These are phyloP conservation scores for Nylanderia fulva DNA, from an alignment of 1,140 invertebrate genomes.

Conservation along the genomic window DNA sequence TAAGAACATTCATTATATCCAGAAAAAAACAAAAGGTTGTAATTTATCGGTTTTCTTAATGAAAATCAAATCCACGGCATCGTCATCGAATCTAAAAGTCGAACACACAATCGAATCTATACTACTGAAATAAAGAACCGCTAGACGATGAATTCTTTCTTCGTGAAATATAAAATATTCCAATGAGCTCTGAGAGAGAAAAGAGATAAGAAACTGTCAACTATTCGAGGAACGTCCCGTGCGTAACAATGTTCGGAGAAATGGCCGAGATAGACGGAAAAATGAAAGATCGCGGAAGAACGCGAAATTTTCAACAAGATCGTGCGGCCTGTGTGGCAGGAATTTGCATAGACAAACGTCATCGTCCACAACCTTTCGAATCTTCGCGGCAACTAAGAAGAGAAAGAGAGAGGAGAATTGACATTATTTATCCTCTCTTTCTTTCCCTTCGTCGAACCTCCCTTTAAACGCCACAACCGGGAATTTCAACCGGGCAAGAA, in stretches of 20 bases:
- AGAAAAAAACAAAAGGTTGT: not conserved
- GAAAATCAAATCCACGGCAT: conserved; percentile 22
- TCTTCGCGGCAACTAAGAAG: conserved; percentile 31
- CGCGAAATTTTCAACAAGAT: conserved; percentile 35
- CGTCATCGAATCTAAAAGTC: not conserved
- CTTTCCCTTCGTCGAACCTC: not conserved
- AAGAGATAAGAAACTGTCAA: conserved; percentile 12
- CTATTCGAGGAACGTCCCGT: conserved; percentile 20
- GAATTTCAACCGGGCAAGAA: conserved; percentile 28
- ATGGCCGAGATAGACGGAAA: conserved; percentile 22
- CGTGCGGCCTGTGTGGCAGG: not conserved
- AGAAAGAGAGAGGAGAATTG: not conserved
- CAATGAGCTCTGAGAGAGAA: conserved; percentile 48
- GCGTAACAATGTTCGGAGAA: not conserved
- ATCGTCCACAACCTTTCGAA: conserved; percentile 57
- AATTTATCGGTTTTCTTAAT: not conserved
- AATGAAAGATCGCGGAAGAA: conserved; percentile 51
- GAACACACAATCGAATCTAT: conserved; percentile 8
- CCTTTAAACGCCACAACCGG: conserved; percentile 1
- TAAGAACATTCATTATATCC: not conserved
- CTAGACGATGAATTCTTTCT: conserved; percentile 37
- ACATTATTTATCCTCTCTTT: conserved; percentile 67
- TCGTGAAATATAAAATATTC: conserved; percentile 69
- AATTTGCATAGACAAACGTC: conserved; percentile 77
- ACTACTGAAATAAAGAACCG: not conserved